These are phyloP conservation scores for Macroteleia sp. DNA, from an alignment of 2,888 invertebrate species.

Conservation along the genomic window DNA sequence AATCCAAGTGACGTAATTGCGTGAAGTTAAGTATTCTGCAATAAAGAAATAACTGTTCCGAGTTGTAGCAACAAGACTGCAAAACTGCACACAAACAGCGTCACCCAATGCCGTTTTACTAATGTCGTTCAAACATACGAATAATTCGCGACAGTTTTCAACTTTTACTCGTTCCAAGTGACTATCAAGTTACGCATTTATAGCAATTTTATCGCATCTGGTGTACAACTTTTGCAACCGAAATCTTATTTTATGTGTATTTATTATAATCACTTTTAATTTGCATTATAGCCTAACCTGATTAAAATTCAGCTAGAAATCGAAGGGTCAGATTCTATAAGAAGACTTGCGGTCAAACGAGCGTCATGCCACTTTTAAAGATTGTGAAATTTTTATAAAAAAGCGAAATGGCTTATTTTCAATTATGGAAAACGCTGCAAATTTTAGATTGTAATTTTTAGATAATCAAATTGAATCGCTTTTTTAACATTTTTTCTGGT, in stretches of 20 bases:
- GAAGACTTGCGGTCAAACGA: no score
- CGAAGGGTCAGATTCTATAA: no score
- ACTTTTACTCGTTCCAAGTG: slow-evolving; percentile 26
- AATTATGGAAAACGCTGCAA: no score
- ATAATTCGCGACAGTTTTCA: slow-evolving; percentile 25
- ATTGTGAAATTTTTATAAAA: no score
- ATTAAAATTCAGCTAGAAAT: no score
- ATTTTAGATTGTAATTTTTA: no score
- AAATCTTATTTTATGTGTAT: slow-evolving; percentile 39
- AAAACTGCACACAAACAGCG: slow-evolving; percentile 12
- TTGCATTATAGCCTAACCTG: no score
- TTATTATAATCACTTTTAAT: slow-evolving; percentile 25
- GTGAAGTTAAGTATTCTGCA: slow-evolving; percentile 28
- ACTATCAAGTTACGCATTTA: slow-evolving; percentile 32
- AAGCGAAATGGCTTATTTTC: no score
- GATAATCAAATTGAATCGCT: no score
- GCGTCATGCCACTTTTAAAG: no score
- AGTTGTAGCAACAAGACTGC: slow-evolving; percentile 16
- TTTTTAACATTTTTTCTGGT: no score
- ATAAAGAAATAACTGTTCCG: slow-evolving; percentile 33
- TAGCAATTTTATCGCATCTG: slow-evolving; percentile 19
- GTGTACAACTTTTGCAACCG: slow-evolving; percentile 21
- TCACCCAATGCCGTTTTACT: slow-evolving; percentile 18
- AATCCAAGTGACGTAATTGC: no score
- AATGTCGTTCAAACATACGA: slow-evolving; percentile 28